Conservation (phyloP, 2,888 invertebrate genomes). For the Periphyllus acericola region DNA sequence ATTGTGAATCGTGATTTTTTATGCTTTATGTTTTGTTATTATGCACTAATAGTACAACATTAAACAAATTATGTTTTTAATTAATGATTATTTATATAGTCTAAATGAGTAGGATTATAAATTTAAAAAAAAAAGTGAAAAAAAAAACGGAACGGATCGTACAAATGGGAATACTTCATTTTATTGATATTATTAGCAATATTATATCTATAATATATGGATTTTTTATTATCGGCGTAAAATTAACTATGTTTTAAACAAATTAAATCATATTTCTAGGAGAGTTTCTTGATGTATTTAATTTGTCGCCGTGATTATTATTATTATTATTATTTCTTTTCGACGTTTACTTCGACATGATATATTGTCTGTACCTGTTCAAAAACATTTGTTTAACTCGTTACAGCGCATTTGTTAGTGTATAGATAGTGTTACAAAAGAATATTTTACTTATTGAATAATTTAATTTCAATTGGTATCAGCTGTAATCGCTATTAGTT, state of each 20-base stretch:
- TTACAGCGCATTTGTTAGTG: slow-evolving; percentile 62
- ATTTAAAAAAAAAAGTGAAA: slow-evolving; percentile 30
- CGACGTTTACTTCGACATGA: slow-evolving; percentile 21
- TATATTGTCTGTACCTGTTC: slow-evolving; percentile 57
- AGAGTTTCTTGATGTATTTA: slow-evolving; percentile 21
- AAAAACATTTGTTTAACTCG: slow-evolving; percentile 45
- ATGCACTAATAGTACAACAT: slow-evolving; percentile 62
- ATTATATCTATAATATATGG: slow-evolving; percentile 44
- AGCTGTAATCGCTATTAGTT: slow-evolving; percentile 46
- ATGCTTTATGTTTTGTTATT: slow-evolving; percentile 59
- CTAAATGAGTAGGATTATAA: slow-evolving; percentile 59
- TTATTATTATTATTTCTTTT: slow-evolving; percentile 14
- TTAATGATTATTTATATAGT: slow-evolving; percentile 62
- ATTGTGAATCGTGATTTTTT: slow-evolving; percentile 57
- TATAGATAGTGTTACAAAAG: slow-evolving; percentile 43
- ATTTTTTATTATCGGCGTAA: slow-evolving; percentile 49
- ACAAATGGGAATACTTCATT: slow-evolving; percentile 56
- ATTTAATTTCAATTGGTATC: not conserved
- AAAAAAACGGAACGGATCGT: slow-evolving; percentile 59
- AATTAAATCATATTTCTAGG: slow-evolving; percentile 52
- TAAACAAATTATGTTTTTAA: slow-evolving; percentile 62
- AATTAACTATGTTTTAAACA: slow-evolving; percentile 43
- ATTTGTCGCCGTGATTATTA: slow-evolving; percentile 44
- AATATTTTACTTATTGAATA: slow-evolving; percentile 19
- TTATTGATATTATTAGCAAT: slow-evolving; percentile 56